These are phyloP conservation scores for Tolypeutes matacus DNA, from an alignment of 2,797 vertebrate species.

Conservation along the genomic window DNA sequence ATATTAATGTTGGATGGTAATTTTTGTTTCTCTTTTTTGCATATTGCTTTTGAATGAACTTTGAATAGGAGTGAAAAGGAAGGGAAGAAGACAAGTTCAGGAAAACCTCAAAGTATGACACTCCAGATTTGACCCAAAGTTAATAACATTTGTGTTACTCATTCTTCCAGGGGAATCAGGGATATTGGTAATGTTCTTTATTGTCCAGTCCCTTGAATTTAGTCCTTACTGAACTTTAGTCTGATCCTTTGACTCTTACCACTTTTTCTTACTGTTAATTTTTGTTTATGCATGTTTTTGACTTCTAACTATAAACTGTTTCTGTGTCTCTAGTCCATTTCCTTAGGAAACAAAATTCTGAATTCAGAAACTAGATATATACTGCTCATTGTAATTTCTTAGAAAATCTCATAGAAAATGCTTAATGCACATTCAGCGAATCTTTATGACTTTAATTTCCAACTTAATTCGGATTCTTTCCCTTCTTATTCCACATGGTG, in stretches of 20 bases:
- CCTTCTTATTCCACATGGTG: not conserved
- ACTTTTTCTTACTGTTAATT: slow-evolving; percentile 31
- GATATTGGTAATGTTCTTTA: not conserved
- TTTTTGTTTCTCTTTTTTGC: not conserved
- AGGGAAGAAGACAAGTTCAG: not conserved
- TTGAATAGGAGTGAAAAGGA: slow-evolving; percentile 4
- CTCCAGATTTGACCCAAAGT: not conserved
- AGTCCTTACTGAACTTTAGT: slow-evolving; percentile 9
- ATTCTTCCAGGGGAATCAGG: not conserved
- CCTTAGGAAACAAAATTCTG: slow-evolving; percentile 25
- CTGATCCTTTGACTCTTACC: not conserved
- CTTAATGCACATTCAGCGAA: not conserved
- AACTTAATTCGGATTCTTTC: not conserved
- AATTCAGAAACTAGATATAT: not conserved
- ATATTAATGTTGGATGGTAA: not conserved
- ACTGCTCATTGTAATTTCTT: slow-evolving; percentile 37
- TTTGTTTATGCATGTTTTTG: slow-evolving; percentile 37
- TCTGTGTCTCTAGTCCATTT: not conserved
- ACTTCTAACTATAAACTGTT: not conserved
- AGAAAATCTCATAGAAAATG: not conserved
- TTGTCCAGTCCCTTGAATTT: not conserved
- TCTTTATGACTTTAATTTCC: not conserved
- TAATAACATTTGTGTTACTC: not conserved
- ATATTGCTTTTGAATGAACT: not conserved
- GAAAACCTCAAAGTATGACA: not conserved